Evolutionary conservation across 2,113 vertebrate species (phyloP), one percentile per base, ranked within the genome.

Genomic region (Jaculus jaculus): DNA sequence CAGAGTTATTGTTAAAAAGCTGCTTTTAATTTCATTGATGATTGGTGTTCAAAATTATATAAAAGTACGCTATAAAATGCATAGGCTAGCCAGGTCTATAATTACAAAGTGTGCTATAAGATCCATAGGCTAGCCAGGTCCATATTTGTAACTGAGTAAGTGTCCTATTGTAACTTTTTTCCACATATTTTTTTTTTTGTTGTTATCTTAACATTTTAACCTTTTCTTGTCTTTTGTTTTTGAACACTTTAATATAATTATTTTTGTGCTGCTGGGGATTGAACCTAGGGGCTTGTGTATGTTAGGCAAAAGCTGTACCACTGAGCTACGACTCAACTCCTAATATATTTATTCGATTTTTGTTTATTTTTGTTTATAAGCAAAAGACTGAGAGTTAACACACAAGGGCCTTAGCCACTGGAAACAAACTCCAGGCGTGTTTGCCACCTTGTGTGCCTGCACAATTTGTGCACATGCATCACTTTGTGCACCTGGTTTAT

Each of bases 161-260:
- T 65, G 30, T 17, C 74, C 28, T 68, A 11, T 18, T 81, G 47
- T 26, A 80, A 47, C 66, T 91, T 90, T 58, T 17, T 87, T 92
- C 60, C 17, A 72, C 24, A 72, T 94, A 84, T 85, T 82, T 94
- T 92, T 24, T 75, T 28, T 32, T 34, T 92, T 72, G 28, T 89
- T 83, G 3, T 16, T 54, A 7, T 54, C 13, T 54, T 54, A 77
- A 77, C 32, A 3, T 69, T 92, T 81, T 81, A 77, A 77, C 32
- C 7, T 69, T 92, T 85, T 81, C 24, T 81, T 73, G 42, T 42
- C 32, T 89, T 28, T 34, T 78, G 15, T 84, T 84, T 92, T 90
- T n/a, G 79, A 77, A 81, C 54, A 26, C 24, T 86, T n/a, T 47
- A n/a, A 47, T 68, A 34, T 65, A 79, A 34, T 80, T 61, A 61